A percentile compares a stretch with the other conserved stretches of the same genome.
Conservation (phyloP, 2,797 vertebrate species). For the Coendou prehensilis region DNA sequence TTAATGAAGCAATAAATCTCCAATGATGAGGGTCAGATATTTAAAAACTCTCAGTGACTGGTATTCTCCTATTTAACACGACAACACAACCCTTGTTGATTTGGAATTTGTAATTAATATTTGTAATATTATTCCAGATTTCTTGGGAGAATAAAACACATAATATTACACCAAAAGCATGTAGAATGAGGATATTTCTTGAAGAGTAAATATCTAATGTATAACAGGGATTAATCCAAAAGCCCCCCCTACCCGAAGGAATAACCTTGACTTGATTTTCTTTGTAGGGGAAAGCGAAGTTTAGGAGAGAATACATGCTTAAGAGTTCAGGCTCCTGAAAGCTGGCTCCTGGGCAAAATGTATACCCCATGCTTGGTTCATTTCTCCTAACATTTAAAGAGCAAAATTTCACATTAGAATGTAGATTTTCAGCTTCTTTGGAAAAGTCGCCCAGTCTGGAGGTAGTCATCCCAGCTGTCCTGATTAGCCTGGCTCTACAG, state of each 20-base stretch:
- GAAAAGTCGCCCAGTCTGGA: background rate
- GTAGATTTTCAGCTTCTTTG: background rate
- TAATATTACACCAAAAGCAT: background rate
- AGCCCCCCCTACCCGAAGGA: background rate
- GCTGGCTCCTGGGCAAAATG: rapidly evolving
- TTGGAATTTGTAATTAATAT: background rate
- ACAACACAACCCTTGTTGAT: background rate
- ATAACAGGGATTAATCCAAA: background rate
- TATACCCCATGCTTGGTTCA: too few relatives aligned
- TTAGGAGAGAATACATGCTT: background rate
- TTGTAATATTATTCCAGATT: background rate
- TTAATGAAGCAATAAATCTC: background rate
- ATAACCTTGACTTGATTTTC: background rate
- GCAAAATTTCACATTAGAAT: background rate
- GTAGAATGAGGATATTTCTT: slow-evolving; percentile 20
- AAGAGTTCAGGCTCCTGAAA: rapidly evolving
- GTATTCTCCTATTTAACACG: background rate
- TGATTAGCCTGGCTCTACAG: rapidly evolving
- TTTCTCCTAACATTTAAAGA: background rate
- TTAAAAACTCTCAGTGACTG: background rate
- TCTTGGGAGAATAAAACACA: background rate
- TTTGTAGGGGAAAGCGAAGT: background rate
- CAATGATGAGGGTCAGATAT: background rate
- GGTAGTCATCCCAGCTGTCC: background rate
- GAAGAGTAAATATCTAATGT: background rate